Percentiles rank a stretch among this genome's conserved stretches.
Conservation (phyloP, 2,888 invertebrate genomes). For the Cantharis lateralis region DNA sequence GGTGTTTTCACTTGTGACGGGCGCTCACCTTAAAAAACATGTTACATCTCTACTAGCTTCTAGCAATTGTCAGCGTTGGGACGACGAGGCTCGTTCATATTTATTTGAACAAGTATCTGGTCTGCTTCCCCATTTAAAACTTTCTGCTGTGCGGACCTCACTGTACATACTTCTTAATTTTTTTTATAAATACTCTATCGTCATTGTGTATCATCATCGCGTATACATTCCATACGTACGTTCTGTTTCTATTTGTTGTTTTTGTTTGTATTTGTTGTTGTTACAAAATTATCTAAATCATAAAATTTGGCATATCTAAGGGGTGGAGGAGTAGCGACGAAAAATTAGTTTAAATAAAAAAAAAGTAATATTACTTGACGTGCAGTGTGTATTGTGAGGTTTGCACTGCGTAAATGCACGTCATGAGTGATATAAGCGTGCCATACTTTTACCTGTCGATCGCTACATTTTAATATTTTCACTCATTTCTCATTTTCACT, state of each 20-base stretch:
- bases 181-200: slow-evolving; percentile 27
- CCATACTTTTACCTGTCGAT: slow-evolving; percentile 54
- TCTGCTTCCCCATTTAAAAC: slow-evolving; percentile 51
- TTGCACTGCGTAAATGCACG: slow-evolving; percentile 50
- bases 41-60: slow-evolving; percentile 49
- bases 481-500: slow-evolving; percentile 43
- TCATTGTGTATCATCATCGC: slow-evolving; percentile 27
- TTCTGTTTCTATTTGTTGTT: slow-evolving; percentile 16
- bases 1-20: slow-evolving; percentile 44
- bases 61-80: slow-evolving; percentile 47
- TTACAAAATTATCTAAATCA: slow-evolving; percentile 12
- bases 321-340: slow-evolving; percentile 19
- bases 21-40: slow-evolving; percentile 51
- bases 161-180: slow-evolving; percentile 48
- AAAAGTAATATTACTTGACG: slow-evolving; percentile 15
- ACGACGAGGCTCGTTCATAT: slow-evolving; percentile 56
- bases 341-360: neutral
- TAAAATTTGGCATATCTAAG: slow-evolving; percentile 12
- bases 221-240: slow-evolving; percentile 45
- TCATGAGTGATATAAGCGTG: slow-evolving; percentile 57
- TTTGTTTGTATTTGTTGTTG: slow-evolving; percentile 14
- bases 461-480: slow-evolving; percentile 37
- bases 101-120: slow-evolving; percentile 55
- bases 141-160: slow-evolving; percentile 49
- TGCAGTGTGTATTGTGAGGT: slow-evolving; percentile 50